These are phyloP conservation scores for Polyommatus iphigenia DNA, from an alignment of 2,888 invertebrate species.

Conservation along the genomic window DNA sequence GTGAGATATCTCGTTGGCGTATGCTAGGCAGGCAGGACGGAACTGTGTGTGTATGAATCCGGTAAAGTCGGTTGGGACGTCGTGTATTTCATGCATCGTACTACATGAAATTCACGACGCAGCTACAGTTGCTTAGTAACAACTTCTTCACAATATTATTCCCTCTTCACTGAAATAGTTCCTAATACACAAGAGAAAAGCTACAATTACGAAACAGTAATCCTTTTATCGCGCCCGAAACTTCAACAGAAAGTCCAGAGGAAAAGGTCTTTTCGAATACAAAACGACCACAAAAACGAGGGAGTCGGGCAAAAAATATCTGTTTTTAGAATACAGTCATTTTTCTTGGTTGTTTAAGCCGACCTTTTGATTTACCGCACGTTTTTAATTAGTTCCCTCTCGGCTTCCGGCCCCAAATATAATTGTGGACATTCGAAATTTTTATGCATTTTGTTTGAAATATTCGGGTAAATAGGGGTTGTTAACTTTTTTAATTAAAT, in stretches of 20 bases:
- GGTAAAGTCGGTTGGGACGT: too few species aligned
- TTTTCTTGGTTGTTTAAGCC: constrained; percentile 65
- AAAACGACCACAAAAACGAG: not conserved
- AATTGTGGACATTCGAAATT: constrained; percentile 31
- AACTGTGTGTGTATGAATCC: too few species aligned
- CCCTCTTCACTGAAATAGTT: not conserved
- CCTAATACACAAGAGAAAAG: not conserved
- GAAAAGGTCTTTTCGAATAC: constrained; percentile 23
- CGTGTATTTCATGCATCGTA: too few species aligned
- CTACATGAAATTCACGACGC: not conserved
- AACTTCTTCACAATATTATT: not conserved
- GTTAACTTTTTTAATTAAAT: constrained; percentile 12
- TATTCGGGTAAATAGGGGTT: constrained; percentile 19
- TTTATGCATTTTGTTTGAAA: constrained; percentile 26
- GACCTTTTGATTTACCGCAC: constrained; percentile 55
- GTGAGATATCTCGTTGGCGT: too few species aligned
- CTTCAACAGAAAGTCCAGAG: not conserved
- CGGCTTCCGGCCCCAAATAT: constrained; percentile 44
- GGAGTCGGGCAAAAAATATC: constrained; percentile 45
- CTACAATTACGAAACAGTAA: constrained; percentile 4
- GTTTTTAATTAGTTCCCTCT: constrained; percentile 65
- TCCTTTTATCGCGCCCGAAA: not conserved
- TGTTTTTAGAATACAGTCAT: constrained; percentile 58
- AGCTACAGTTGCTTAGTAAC: not conserved
- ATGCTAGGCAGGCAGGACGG: too few species aligned